A percentile compares a stretch with the other conserved stretches of the same genome.
Evolutionary conservation across 2,113 vertebrate genomes (phyloP).

Genomic region (Eretmodus cyanostictus): DNA sequence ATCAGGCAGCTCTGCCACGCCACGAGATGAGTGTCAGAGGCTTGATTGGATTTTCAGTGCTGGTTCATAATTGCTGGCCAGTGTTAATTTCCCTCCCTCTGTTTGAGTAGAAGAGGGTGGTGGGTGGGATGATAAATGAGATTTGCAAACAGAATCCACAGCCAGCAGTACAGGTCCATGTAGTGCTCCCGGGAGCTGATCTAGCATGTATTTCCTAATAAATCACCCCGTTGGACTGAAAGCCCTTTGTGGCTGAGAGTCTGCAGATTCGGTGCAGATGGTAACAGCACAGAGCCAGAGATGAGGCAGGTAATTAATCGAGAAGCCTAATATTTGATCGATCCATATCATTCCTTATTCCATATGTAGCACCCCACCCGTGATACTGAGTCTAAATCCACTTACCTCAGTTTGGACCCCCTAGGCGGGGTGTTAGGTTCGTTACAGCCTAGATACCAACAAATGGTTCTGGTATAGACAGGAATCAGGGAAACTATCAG

Average conservation of each 20-base stretch:
- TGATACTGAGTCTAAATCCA: too few species aligned
- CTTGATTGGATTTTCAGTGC: constrained; percentile 3
- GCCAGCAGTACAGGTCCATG: neutral
- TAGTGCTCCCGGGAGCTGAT: constrained; percentile 8
- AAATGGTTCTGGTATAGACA: too few species aligned
- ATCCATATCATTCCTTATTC: neutral
- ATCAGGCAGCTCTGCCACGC: neutral
- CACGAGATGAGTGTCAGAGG: neutral
- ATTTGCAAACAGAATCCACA: neutral
- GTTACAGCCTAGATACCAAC: too few species aligned
- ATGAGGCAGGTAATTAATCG: neutral
- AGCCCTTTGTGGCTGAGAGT: neutral
- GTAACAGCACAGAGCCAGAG: neutral
- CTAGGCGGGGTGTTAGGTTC: too few species aligned
- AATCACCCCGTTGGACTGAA: constrained; percentile 15
- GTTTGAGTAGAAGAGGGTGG: neutral
- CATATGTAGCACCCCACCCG: neutral
- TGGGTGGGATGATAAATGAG: constrained; percentile 19
- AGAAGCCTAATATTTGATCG: neutral
- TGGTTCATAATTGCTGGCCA: neutral
- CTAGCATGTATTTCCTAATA: constrained; percentile 20
- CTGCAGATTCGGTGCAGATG: neutral
- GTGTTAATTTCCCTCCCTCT: neutral
- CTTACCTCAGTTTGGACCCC: too few species aligned
- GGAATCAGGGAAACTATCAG: too few species aligned